These are phyloP conservation scores for Chloropsis hardwickii DNA, from an alignment of 2,113 vertebrate species.

Conservation along the genomic window DNA sequence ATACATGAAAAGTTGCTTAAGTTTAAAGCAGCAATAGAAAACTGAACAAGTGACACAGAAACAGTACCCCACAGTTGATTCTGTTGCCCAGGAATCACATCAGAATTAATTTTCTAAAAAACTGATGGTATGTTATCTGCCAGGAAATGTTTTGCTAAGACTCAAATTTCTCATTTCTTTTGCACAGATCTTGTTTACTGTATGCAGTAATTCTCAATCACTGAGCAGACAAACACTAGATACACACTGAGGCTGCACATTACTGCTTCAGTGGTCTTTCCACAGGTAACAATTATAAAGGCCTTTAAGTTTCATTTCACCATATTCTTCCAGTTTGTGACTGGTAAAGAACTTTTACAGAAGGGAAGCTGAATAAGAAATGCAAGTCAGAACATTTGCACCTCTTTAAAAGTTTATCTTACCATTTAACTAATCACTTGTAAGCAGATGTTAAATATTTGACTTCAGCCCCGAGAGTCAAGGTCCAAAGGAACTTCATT, in stretches of 20 bases:
- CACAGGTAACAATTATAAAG: background rate
- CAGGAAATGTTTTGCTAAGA: background rate
- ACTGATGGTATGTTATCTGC: too few relatives aligned
- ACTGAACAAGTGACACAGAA: background rate
- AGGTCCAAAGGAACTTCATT: conserved; percentile 1
- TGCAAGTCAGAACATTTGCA: background rate
- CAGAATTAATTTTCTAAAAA: background rate
- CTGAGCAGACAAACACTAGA: background rate
- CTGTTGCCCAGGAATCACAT: background rate
- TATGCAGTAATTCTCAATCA: background rate
- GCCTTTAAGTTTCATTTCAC: background rate
- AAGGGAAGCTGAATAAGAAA: background rate
- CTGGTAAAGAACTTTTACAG: background rate
- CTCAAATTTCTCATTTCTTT: background rate
- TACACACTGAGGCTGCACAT: background rate
- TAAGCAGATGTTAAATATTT: conserved; percentile 28
- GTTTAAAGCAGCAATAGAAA: background rate
- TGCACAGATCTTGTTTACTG: background rate
- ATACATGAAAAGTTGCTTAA: background rate
- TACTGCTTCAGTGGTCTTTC: background rate
- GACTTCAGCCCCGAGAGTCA: background rate
- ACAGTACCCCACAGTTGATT: background rate
- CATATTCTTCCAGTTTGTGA: background rate
- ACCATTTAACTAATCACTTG: background rate
- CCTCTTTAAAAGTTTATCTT: background rate